Conservation (phyloP, 2,888 invertebrate genomes). For the Rhagium mordax region DNA sequence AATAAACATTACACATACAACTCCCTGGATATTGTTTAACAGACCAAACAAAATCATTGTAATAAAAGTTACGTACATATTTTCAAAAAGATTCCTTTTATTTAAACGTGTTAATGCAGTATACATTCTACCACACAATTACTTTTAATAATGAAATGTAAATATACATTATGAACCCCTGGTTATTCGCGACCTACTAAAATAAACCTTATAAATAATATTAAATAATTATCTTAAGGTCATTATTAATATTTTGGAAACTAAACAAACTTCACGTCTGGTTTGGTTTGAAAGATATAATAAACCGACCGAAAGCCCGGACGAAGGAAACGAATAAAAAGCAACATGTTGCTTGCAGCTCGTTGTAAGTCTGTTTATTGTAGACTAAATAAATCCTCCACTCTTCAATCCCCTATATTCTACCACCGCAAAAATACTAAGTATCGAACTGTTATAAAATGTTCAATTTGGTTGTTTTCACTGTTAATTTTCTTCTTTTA, state of each 20-base stretch:
- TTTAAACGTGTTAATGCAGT: too few species aligned
- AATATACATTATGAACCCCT: too few species aligned
- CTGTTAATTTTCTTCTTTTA: neutral
- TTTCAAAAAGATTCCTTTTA: too few species aligned
- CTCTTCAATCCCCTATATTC: neutral
- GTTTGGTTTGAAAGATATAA: neutral
- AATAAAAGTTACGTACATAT: too few species aligned
- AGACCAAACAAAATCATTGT: too few species aligned
- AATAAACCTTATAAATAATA: too few species aligned
- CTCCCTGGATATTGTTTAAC: too few species aligned
- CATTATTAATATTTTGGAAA: neutral
- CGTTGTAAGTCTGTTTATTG: neutral
- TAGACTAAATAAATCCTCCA: neutral
- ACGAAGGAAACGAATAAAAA: neutral
- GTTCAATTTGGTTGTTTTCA: constrained; percentile 12
- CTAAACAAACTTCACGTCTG: neutral
- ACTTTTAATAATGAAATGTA: too few species aligned
- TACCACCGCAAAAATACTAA: neutral
- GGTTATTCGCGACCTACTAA: too few species aligned
- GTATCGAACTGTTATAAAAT: constrained; percentile 4
- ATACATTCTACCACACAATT: too few species aligned
- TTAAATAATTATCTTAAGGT: too few species aligned
- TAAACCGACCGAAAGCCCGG: neutral
- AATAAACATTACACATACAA: too few species aligned
- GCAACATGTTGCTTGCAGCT: constrained; percentile 11